These are phyloP conservation scores for Callosobruchus maculatus DNA, from an alignment of 2,888 invertebrate species.

Conservation along the genomic window DNA sequence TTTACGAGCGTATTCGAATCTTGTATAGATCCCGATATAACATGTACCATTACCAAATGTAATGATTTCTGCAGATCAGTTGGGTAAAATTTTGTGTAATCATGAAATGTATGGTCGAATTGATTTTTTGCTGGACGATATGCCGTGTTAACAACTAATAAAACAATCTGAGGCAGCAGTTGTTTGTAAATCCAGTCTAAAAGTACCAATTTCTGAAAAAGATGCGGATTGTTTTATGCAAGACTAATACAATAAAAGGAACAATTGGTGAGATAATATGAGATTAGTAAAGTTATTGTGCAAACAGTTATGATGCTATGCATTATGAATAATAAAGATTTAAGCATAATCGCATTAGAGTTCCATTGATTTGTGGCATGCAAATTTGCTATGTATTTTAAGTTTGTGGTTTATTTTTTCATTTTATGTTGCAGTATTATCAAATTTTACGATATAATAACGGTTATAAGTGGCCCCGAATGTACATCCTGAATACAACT, in stretches of 20 bases:
- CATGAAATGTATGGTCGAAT: background rate
- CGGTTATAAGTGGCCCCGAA: too few species aligned
- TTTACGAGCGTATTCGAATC: background rate
- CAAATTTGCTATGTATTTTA: too few species aligned
- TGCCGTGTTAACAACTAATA: background rate
- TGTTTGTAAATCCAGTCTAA: background rate
- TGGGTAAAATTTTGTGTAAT: background rate
- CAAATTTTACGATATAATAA: too few species aligned
- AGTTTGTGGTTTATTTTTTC: too few species aligned
- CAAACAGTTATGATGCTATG: too few species aligned
- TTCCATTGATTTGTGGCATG: too few species aligned
- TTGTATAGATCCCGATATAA: background rate
- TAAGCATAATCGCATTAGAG: too few species aligned
- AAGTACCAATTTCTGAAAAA: background rate
- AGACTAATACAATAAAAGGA: background rate
- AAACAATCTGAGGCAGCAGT: background rate
- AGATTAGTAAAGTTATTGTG: too few species aligned
- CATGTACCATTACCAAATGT: background rate
- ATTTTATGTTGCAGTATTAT: too few species aligned
- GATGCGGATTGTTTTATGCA: background rate
- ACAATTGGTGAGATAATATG: background rate
- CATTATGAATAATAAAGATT: too few species aligned
- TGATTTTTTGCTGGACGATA: background rate
- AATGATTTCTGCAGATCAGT: background rate
- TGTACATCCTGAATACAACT: too few species aligned